Base-by-base conservation (phyloP, 2,888 invertebrate genomes). In the Archips xylosteana region DNA sequence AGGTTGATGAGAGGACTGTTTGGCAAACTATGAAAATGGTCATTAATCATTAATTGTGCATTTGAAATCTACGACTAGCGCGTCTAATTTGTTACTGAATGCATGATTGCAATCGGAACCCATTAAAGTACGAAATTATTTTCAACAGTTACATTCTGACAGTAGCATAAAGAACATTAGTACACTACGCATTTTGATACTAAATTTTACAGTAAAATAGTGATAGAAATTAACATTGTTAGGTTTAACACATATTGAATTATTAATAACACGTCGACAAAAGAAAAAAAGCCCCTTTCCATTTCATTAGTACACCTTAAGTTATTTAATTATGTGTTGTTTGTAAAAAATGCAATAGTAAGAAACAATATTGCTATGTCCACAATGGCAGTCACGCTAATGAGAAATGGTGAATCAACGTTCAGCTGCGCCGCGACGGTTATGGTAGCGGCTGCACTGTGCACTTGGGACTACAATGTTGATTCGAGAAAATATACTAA, bases 331-430 rank as follows among this genome's bases (percentile, higher is more conserved):
- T 10, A 10, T 12, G 10, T 32, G 57, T 32, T 32, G 13, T 57
- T 12, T 32, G 3, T 57, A 32, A 15, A 1, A 51, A 15, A 51
- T 15, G 10, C 36, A 2, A 54, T 9, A 23, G 23, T 54, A 15
- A 15, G 57, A 32, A 32, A 57, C 57, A 47, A 63, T 63, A 63
- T 32, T 32, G 42, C 15, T 45, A 47, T 45, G 23, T 5, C 47
- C 36, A 39, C 49, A 42, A 72, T 67, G 62, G 60, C n/a, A 36
- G 45, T 70, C 34, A 57, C 54, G 32, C 62, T 70, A 36, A 23
- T 67, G 62, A 23, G 54, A 67, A 71, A 71, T 71, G 54, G 57
- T 72, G 72, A 68, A 68, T 72, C 62, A 68, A 68, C 72, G 36
- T 15, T 47, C 72, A 72, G 72, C 62, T 72, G 68, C 39, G 45